Conservation (phyloP, 2,888 invertebrate genomes). For the Stenodema calcarata region DNA sequence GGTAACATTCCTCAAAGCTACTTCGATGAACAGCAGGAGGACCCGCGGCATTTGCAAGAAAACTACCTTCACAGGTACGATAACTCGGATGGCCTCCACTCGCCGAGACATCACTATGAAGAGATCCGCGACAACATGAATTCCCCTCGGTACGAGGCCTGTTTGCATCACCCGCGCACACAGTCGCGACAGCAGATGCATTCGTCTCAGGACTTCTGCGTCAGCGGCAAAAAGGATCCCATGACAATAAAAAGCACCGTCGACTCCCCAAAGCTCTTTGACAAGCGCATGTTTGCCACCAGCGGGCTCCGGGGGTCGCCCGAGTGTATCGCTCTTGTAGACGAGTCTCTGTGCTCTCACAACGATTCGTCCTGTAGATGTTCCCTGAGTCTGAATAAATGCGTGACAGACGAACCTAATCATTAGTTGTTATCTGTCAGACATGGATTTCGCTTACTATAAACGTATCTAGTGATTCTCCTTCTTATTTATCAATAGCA, state of each 20-base stretch:
- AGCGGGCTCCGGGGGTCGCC: slow-evolving; percentile 49
- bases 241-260: slow-evolving; percentile 40
- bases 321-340: slow-evolving; percentile 52
- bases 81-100: slow-evolving; percentile 47
- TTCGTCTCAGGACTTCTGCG: slow-evolving; percentile 45
- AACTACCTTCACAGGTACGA: slow-evolving; percentile 41
- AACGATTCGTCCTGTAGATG: slow-evolving; percentile 54
- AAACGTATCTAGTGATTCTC: neutral
- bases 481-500: neutral
- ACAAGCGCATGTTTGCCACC: slow-evolving; percentile 45
- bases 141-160: slow-evolving; percentile 35
- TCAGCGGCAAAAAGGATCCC: slow-evolving; percentile 30
- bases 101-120: slow-evolving; percentile 52
- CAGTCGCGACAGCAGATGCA: slow-evolving; percentile 17
- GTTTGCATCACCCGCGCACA: slow-evolving; percentile 5
- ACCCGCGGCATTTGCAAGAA: neutral
- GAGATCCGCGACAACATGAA: slow-evolving; percentile 47
- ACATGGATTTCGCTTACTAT: neutral
- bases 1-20: slow-evolving; percentile 46
- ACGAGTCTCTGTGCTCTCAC: slow-evolving; percentile 54
- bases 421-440: neutral
- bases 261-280: slow-evolving; percentile 50
- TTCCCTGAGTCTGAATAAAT: slow-evolving; percentile 48
- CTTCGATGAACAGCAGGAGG: slow-evolving; percentile 1
- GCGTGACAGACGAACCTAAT: slow-evolving; percentile 42